Evolutionary conservation across 2,113 vertebrate species (phyloP).

Genomic region (Gymnarchus niloticus): DNA sequence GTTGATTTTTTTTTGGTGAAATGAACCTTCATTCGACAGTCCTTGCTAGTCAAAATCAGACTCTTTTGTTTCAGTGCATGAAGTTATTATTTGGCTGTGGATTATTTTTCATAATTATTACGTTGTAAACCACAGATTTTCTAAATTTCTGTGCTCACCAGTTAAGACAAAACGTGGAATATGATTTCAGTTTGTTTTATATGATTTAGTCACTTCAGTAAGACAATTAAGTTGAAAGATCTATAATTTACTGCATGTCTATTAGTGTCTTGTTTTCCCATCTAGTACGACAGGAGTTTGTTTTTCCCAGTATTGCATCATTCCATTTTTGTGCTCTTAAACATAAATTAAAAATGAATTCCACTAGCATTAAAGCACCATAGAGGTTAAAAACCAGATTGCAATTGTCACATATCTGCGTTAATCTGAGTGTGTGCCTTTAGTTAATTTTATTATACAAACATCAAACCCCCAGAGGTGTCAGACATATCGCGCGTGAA

Average conservation of each 20-base stretch:
- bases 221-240: neutral
- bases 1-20: too few relatives aligned
- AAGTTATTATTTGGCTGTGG: too few relatives aligned
- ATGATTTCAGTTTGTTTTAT: neutral
- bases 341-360: neutral
- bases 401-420: neutral
- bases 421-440: neutral
- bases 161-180: neutral
- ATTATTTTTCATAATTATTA: too few relatives aligned
- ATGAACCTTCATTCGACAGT: too few relatives aligned
- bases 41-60: neutral
- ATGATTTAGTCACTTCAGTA: neutral
- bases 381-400: neutral
- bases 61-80: neutral
- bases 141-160: too few relatives aligned
- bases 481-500: too few relatives aligned
- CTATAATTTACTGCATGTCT: neutral
- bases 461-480: neutral
- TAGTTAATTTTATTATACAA: neutral
- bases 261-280: neutral
- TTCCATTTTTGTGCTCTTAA: neutral
- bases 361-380: neutral
- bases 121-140: too few relatives aligned
- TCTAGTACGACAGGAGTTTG: neutral
- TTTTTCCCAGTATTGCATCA: neutral